phyloP scores from a whole-genome alignment of 2,888 invertebrate species.

The Phyllotreta striolata region DNA sequence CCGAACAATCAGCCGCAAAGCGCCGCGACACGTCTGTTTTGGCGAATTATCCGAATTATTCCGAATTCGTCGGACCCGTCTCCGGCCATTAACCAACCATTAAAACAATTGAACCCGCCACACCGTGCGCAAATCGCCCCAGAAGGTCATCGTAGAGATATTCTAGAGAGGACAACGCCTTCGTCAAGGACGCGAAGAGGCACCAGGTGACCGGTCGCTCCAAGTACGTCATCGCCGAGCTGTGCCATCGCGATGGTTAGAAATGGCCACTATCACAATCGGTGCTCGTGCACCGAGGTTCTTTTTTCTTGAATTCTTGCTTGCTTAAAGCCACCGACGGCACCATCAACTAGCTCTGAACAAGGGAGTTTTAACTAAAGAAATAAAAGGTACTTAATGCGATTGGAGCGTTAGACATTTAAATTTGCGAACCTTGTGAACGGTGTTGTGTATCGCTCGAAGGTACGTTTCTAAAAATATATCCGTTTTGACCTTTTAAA shows the following conservation, averaged over 20 bases:
- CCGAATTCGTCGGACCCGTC: background rate
- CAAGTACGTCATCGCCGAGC: constrained; percentile 35
- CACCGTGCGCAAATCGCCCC: constrained; percentile 29
- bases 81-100: constrained; percentile 6
- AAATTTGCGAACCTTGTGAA: too few relatives aligned
- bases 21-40: background rate
- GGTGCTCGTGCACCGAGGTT: background rate
- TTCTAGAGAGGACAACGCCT: constrained; percentile 55
- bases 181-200: constrained; percentile 53
- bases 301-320: too few relatives aligned
- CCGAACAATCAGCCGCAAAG: too few relatives aligned
- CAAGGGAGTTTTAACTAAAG: too few relatives aligned
- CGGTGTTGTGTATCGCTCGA: too few relatives aligned
- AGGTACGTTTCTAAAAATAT: too few relatives aligned
- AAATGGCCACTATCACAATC: constrained; percentile 1
- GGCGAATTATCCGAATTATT: too few relatives aligned
- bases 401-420: too few relatives aligned
- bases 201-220: constrained; percentile 48
- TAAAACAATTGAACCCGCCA: constrained; percentile 16
- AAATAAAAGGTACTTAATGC: too few relatives aligned
- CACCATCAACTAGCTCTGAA: too few relatives aligned
- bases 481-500: too few relatives aligned
- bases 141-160: constrained; percentile 52
- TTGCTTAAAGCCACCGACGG: too few relatives aligned
- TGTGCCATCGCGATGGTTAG: constrained; percentile 3